Evolutionary conservation across 2,888 invertebrate genomes (phyloP), one percentile per base, ranked within the genome.

Genomic region (Andrena haemorrhoa): DNA sequence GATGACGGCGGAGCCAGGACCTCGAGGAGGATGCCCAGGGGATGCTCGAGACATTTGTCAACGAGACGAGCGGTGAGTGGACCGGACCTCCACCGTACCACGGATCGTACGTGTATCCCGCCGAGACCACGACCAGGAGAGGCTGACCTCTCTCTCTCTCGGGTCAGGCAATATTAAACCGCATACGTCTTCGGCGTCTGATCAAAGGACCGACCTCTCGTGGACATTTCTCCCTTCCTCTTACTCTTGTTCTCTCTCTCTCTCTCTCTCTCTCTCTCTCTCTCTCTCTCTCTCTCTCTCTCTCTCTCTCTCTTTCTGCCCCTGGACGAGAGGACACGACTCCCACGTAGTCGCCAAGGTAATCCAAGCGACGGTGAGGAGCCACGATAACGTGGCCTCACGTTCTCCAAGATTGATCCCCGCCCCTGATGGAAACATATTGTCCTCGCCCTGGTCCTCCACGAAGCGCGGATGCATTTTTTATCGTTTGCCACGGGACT

Each of bases 11-110:
- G 72, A 75, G 82, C 81, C 73, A 73, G 70, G 64, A 77, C 80
- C 75, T 76, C 75, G 83, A 81, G 82, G 71, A 79, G 86, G 86
- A 85, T 85, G 86, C 91, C 91, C 92, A 87, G 79, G 91, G 92
- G 92, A 92, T 89, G 92, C 90, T 78, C 74, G 89, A 91, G 93
- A 93, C 93, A 93, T 93, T 93, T 93, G 93, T 93, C 93, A 93
- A 93, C 90, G 89, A 89, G 92, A 92, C 91, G 92, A 92, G 90
- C 90, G 90, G 87, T 89, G 92, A 93, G 93, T 92, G 91, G 91
- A 92, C 90, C 87, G 87, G 82, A 83, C 76, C 84, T 86, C 82
- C 86, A 64, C 83, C 80, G 82, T 82, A 76, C 82, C 77, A 75
- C 81, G 83, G 60, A 63, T 78, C 83, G 85, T 91, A 89, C 90